A percentile compares a stretch with the other conserved stretches of the same genome.
These are phyloP conservation scores for Denticeps clupeoides DNA, from an alignment of 2,797 vertebrate species.

Conservation along the genomic window DNA sequence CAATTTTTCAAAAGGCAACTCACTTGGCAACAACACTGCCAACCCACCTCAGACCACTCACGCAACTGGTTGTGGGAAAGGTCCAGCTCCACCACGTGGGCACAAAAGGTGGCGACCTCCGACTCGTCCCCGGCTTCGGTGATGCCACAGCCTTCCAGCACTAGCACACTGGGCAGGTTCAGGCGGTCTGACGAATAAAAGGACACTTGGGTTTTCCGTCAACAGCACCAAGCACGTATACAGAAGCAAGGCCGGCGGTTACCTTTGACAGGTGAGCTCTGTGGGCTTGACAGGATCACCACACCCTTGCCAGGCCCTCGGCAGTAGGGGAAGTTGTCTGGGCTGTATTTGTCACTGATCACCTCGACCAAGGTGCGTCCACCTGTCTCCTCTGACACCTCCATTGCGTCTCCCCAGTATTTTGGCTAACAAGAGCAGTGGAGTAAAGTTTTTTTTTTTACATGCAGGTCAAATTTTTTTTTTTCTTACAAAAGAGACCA, in stretches of 20 bases:
- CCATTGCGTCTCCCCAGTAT: constrained; percentile 56
- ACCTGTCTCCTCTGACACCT: constrained; percentile 64
- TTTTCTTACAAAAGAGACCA: too few species aligned
- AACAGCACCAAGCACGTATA: too few species aligned
- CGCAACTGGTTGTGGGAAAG: constrained; percentile 87
- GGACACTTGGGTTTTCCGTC: background rate
- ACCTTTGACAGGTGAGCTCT: constrained; percentile 93
- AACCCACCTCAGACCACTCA: constrained; percentile 91
- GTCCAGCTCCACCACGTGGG: constrained; percentile 87
- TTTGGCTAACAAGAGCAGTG: background rate
- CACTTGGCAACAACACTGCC: background rate
- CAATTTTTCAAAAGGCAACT: too few species aligned
- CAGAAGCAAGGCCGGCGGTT: too few species aligned
- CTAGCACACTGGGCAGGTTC: constrained; percentile 80
- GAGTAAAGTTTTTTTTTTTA: background rate
- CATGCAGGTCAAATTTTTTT: too few species aligned
- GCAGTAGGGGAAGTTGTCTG: constrained; percentile 88
- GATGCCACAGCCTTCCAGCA: constrained; percentile 85
- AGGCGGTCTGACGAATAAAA: constrained; percentile 66
- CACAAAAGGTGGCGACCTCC: constrained; percentile 82
- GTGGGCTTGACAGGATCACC: constrained; percentile 76
- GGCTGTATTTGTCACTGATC: constrained; percentile 91
- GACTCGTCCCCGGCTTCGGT: constrained; percentile 78
- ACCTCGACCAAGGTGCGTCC: constrained; percentile 87
- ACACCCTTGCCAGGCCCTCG: constrained; percentile 80